phyloP scores from a whole-genome alignment of 2,797 vertebrate species.

The Notoglanidium macrostoma region DNA sequence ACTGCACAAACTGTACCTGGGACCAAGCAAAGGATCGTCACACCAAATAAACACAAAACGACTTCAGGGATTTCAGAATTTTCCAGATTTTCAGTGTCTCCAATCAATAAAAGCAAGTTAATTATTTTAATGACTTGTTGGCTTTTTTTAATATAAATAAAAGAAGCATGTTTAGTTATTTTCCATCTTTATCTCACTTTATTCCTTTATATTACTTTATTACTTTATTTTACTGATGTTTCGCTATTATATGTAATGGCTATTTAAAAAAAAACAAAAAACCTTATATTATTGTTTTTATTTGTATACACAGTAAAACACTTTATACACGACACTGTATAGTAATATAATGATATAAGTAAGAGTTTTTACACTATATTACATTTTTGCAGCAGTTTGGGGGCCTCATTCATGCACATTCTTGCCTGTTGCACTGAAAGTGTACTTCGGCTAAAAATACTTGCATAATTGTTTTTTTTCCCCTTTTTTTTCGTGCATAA shows the following conservation, averaged over 20 bases:
- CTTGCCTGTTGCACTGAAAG: background rate
- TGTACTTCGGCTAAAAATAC: background rate
- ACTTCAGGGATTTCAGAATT: background rate
- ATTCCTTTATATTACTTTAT: background rate
- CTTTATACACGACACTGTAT: background rate
- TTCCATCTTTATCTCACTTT: background rate
- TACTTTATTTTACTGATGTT: background rate
- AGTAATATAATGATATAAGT: background rate
- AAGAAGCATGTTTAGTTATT: background rate
- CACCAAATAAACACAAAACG: too few relatives aligned
- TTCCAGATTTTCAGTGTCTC: background rate
- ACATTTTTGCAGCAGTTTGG: background rate
- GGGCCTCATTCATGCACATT: background rate
- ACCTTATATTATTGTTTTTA: background rate
- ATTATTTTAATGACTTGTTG: background rate
- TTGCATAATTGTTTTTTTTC: background rate
- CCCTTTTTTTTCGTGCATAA: background rate
- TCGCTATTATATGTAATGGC: background rate
- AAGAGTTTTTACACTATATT: background rate
- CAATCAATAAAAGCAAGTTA: background rate
- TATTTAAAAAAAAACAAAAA: background rate
- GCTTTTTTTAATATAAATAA: background rate
- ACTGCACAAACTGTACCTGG: too few relatives aligned
- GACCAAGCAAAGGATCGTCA: too few relatives aligned
- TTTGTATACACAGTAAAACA: background rate